Percentiles rank a stretch among this genome's conserved stretches.
These are phyloP conservation scores for Mythimna pallens DNA, from an alignment of 2,888 invertebrate genomes.

Conservation along the genomic window DNA sequence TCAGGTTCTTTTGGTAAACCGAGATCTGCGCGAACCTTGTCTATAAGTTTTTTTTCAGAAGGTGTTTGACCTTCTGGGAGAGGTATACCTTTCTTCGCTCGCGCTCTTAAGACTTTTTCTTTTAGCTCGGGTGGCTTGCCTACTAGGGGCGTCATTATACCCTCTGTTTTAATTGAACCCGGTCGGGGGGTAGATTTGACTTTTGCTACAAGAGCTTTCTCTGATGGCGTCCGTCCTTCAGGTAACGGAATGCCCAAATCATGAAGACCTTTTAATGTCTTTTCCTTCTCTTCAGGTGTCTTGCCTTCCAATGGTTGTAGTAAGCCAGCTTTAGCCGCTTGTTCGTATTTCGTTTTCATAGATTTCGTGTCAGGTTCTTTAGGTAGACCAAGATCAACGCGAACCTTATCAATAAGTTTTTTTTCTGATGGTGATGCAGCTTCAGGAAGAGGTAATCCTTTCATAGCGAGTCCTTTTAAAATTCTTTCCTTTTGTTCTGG, in stretches of 20 bases:
- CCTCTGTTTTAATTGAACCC: no score
- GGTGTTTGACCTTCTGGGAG: slow-evolving; percentile 44
- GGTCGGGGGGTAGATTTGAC: neutral
- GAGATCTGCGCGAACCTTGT: slow-evolving; percentile 57
- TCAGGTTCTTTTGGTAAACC: slow-evolving; percentile 58
- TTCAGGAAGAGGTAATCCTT: slow-evolving; percentile 51
- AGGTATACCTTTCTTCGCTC: slow-evolving; percentile 48
- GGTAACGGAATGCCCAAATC: slow-evolving; percentile 18
- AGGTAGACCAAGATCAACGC: neutral
- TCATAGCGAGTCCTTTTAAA: slow-evolving; percentile 26
- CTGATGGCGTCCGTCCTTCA: slow-evolving; percentile 60
- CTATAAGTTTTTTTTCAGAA: slow-evolving; percentile 62
- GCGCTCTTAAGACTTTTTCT: slow-evolving; percentile 18
- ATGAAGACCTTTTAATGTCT: neutral
- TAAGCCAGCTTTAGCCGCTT: slow-evolving; percentile 18
- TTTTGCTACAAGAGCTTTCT: slow-evolving; percentile 51
- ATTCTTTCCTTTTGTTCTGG: slow-evolving; percentile 39
- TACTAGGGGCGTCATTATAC: neutral
- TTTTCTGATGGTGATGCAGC: slow-evolving; percentile 62
- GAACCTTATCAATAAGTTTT: slow-evolving; percentile 16
- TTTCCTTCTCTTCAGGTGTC: slow-evolving; percentile 11
- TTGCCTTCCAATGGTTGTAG: slow-evolving; percentile 6
- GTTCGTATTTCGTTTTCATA: neutral
- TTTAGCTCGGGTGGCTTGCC: slow-evolving; percentile 24
- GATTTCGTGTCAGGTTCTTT: neutral